Evolutionary conservation across 2,113 vertebrate species (phyloP).

Genomic region (Sander lucioperca): DNA sequence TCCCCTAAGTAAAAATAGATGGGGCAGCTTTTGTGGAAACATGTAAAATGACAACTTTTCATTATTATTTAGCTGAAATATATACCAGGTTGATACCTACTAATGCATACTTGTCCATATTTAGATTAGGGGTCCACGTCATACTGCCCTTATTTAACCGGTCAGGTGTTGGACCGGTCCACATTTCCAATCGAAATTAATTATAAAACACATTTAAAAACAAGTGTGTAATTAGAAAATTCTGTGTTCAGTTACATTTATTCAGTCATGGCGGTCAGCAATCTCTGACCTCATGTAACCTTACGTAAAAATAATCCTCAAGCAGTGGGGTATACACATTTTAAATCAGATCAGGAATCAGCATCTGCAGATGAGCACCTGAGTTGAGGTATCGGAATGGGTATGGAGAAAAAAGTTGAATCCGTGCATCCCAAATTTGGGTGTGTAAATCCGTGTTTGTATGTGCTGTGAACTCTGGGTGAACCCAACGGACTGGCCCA

Average conservation of each 20-base stretch:
- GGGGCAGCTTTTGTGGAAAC: background rate
- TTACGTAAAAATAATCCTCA: background rate
- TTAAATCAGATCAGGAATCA: background rate
- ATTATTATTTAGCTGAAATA: background rate
- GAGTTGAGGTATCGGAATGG: background rate
- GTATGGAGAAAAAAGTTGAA: background rate
- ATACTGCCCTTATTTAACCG: background rate
- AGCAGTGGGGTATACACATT: background rate
- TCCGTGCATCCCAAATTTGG: background rate
- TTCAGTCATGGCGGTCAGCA: background rate
- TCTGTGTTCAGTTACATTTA: background rate
- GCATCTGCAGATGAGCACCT: background rate
- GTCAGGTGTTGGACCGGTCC: background rate
- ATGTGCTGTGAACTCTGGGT: slow-evolving; percentile 21
- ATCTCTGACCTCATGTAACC: background rate
- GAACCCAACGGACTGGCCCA: slow-evolving; percentile 34
- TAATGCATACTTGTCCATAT: background rate
- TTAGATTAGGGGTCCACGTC: background rate
- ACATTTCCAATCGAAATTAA: background rate
- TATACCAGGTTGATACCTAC: background rate
- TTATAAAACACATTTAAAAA: no score
- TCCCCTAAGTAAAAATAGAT: background rate
- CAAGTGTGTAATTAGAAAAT: background rate
- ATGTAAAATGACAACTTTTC: background rate
- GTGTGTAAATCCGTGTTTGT: background rate